Evolutionary conservation across 2,113 vertebrate genomes (phyloP).

Genomic region (Peromyscus polionotus): DNA sequence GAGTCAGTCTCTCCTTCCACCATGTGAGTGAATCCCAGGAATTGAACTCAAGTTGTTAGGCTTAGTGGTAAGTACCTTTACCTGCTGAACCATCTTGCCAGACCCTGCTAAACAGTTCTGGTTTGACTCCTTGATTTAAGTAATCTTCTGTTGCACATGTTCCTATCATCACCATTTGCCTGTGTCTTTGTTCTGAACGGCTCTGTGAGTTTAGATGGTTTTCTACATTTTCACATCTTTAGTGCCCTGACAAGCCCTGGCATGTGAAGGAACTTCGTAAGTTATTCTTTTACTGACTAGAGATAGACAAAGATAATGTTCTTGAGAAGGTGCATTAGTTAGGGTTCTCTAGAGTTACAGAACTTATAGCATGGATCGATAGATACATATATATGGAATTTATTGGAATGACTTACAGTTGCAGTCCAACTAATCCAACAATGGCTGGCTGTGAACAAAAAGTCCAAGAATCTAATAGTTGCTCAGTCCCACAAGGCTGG

Average conservation of each 20-base stretch:
- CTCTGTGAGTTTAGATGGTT: background rate
- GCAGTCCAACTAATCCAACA: background rate
- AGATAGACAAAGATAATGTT: slow-evolving; percentile 3
- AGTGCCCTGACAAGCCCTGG: background rate
- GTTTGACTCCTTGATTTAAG: background rate
- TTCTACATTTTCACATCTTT: background rate
- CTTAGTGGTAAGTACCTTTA: background rate
- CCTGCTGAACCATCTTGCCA: background rate
- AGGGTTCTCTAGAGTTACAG: background rate
- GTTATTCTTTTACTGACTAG: background rate
- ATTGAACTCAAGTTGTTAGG: background rate
- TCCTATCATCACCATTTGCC: background rate
- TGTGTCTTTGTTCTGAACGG: background rate
- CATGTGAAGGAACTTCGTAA: background rate
- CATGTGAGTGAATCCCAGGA: background rate
- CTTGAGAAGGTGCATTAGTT: background rate
- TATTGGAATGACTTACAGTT: background rate
- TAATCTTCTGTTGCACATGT: background rate
- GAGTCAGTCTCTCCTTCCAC: background rate
- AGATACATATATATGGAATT: too few relatives aligned
- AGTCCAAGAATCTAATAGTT: background rate
- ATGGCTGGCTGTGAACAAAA: background rate
- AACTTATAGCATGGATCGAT: background rate
- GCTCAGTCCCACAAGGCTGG: background rate
- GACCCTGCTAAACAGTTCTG: background rate